Conservation (phyloP, 23 tunicate species). For the Clavelina lepadiformis region DNA sequence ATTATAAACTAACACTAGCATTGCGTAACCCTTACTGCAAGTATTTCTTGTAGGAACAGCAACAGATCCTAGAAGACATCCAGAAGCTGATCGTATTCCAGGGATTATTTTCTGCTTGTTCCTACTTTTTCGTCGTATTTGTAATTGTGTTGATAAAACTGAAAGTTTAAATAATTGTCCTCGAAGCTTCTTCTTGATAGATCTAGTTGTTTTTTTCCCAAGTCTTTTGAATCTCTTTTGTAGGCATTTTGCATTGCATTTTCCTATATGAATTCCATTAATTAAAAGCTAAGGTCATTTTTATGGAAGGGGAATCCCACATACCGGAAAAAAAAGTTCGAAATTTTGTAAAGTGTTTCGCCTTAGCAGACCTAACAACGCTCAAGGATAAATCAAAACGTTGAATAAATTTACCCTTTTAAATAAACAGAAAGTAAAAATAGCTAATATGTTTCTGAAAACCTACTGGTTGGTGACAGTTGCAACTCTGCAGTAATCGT, state of each 20-base stretch:
- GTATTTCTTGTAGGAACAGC: background rate
- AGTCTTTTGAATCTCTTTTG: background rate
- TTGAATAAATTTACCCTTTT: too few species aligned
- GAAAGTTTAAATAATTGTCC: constrained; percentile 16
- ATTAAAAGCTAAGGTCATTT: background rate
- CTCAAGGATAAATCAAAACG: too few species aligned
- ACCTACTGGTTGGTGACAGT: too few species aligned
- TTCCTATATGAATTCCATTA: constrained; percentile 8
- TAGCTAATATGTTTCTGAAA: too few species aligned
- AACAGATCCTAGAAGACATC: constrained; percentile 16
- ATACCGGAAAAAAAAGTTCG: too few species aligned
- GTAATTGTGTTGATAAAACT: background rate
- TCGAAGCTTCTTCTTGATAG: constrained; percentile 16
- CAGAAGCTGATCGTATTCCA: constrained; percentile 22
- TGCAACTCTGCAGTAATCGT: too few species aligned
- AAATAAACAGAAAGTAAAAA: too few species aligned
- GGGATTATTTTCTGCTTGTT: background rate
- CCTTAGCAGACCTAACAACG: too few species aligned
- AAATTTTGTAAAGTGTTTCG: too few species aligned
- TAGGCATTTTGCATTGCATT: constrained; percentile 35
- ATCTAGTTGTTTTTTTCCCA: constrained; percentile 8
- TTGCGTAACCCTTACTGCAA: constrained; percentile 4
- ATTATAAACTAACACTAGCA: background rate
- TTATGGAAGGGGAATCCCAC: too few species aligned
- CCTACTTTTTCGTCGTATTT: constrained; percentile 2